Percentiles rank a stretch among this genome's conserved stretches.
phyloP scores from a whole-genome alignment of 2,113 vertebrate species.

The Trematomus loennbergii region DNA sequence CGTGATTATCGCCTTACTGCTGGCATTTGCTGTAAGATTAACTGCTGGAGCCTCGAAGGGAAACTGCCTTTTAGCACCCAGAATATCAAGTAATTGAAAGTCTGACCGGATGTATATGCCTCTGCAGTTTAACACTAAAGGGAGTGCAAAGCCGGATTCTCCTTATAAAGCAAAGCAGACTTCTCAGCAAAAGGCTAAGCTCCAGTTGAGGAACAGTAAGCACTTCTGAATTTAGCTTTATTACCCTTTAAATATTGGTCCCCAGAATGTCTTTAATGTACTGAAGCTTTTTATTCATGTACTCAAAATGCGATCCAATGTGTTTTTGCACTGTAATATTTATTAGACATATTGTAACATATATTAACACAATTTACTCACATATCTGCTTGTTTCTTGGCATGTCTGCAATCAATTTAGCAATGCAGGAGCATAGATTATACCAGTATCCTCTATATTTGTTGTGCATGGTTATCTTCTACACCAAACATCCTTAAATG shows the following conservation, averaged over 20 bases:
- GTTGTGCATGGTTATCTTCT: neutral
- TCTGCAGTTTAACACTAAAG: slow-evolving; percentile 73
- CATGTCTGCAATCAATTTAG: neutral
- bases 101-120: slow-evolving; percentile 68
- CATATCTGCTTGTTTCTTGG: neutral
- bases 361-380: neutral
- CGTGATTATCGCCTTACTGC: slow-evolving; percentile 73
- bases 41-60: slow-evolving; percentile 49
- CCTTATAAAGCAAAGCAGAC: slow-evolving; percentile 71
- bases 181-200: slow-evolving; percentile 60
- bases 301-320: neutral
- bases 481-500: neutral
- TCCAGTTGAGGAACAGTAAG: slow-evolving; percentile 48
- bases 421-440: neutral
- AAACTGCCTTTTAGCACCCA: slow-evolving; percentile 72
- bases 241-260: slow-evolving; percentile 33
- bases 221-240: slow-evolving; percentile 54
- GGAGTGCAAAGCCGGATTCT: slow-evolving; percentile 63
- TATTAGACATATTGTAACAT: neutral
- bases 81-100: slow-evolving; percentile 77
- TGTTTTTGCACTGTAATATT: neutral
- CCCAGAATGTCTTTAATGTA: slow-evolving; percentile 3
- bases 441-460: neutral
- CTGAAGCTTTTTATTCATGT: neutral
- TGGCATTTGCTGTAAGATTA: slow-evolving; percentile 72